These are phyloP conservation scores for Thunnus maccoyii DNA, from an alignment of 2,113 vertebrate species.

Conservation along the genomic window DNA sequence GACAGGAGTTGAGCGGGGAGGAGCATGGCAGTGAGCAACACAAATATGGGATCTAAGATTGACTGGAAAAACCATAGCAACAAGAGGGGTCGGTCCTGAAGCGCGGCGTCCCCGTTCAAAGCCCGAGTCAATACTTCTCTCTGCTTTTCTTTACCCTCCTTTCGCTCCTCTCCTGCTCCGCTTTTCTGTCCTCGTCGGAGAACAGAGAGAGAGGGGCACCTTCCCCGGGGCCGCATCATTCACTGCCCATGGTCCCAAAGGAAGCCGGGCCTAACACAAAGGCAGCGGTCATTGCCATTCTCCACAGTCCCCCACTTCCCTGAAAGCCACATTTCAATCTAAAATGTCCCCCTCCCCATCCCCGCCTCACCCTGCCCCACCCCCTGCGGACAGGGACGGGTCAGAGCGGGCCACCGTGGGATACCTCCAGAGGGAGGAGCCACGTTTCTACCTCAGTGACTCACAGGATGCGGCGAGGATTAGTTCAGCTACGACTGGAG, in stretches of 20 bases:
- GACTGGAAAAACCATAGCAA: slow-evolving; percentile 81
- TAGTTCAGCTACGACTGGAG: slow-evolving; percentile 46
- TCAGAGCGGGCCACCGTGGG: slow-evolving; percentile 67
- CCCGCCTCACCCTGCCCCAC: slow-evolving; percentile 53
- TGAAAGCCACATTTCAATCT: slow-evolving; percentile 84
- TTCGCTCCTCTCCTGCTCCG: slow-evolving; percentile 72
- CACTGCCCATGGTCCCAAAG: slow-evolving; percentile 80
- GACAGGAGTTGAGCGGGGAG: slow-evolving; percentile 38
- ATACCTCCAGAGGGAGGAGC: slow-evolving; percentile 73
- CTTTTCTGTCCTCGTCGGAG: slow-evolving; percentile 69
- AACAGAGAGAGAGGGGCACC: slow-evolving; percentile 79
- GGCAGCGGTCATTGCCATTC: slow-evolving; percentile 83
- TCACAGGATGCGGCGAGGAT: slow-evolving; percentile 55
- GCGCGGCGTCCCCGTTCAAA: slow-evolving; percentile 73
- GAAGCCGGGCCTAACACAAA: slow-evolving; percentile 76
- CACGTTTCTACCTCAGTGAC: slow-evolving; percentile 56
- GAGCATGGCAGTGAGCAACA: slow-evolving; percentile 51
- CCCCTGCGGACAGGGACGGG: slow-evolving; percentile 74
- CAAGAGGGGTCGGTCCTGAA: slow-evolving; percentile 68
- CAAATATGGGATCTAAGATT: slow-evolving; percentile 73
- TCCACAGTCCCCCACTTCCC: slow-evolving; percentile 76
- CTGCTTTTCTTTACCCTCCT: slow-evolving; percentile 75
- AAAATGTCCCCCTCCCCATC: slow-evolving; percentile 51
- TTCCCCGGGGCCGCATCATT: slow-evolving; percentile 81
- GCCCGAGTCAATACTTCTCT: slow-evolving; percentile 77